Evolutionary conservation across 23 tunicate genomes (phyloP).

Genomic region (Styela plicata): DNA sequence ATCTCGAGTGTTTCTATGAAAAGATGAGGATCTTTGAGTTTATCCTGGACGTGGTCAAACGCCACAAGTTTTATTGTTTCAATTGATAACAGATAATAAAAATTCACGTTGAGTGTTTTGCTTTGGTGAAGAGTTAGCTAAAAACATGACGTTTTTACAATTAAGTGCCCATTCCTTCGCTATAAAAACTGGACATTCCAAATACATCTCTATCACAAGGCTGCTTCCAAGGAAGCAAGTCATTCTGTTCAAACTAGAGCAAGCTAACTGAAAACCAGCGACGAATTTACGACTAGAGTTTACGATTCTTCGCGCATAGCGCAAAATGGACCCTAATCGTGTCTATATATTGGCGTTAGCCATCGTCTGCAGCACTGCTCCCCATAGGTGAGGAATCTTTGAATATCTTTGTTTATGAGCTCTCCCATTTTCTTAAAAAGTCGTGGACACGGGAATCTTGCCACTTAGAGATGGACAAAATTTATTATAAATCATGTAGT

Average conservation of each 20-base stretch:
- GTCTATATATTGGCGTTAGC: constrained; percentile 32
- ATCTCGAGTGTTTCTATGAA: neutral
- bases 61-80: too few relatives aligned
- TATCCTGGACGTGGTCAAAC: neutral
- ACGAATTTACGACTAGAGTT: neutral
- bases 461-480: too few relatives aligned
- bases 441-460: too few relatives aligned
- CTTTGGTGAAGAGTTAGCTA: neutral
- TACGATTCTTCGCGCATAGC: constrained; percentile 20
- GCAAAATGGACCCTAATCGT: constrained; percentile 26
- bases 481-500: too few relatives aligned
- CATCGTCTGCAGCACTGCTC: constrained; percentile 86
- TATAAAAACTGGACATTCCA: neutral
- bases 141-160: neutral
- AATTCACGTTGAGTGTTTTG: neutral
- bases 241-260: neutral
- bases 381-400: constrained; percentile 73
- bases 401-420: neutral
- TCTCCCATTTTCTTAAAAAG: too few relatives aligned
- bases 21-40: neutral
- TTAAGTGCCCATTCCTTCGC: neutral
- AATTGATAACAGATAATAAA: too few relatives aligned
- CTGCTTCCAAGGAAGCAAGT: constrained; percentile 20
- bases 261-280: constrained; percentile 13
- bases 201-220: neutral